Base-by-base conservation (phyloP, 1,140 invertebrate genomes). In the Ditylenchus dipsaci region DNA sequence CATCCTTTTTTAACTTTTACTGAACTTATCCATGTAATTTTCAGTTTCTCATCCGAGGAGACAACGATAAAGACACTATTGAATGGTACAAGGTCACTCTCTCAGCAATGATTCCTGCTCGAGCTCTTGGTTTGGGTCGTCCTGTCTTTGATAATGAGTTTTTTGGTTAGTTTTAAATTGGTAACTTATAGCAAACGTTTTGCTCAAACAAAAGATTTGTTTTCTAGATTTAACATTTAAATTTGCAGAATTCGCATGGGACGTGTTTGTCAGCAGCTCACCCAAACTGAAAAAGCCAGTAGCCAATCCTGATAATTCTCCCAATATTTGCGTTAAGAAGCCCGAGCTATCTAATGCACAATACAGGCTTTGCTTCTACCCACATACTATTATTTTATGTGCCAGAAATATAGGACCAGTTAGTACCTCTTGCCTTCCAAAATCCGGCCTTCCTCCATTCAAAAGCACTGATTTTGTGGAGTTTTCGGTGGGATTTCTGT, bases 91-190 rank as follows among this genome's bases (percentile, higher is more conserved):
- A 49, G 21, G 11, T 38, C 27, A 49, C 57, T 19, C 59, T 70
- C 7, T 69, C 57, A 13, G 68, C 68, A 7, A 58, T 69, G 15
- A 66, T 65, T 33, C 59, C 71, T 17, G 68, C 71, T 21, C 23
- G 71, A 26, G 71, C 71, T n/a, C 47, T 72, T 19, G 33, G 57
- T 59, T 49, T 73, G 9, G 71, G 71, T 19, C 33, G 71, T 7
- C 71, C 71, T n/a, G 71, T 73, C 15, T 62, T 73, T 23, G 15
- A 70, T 21, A 64, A 65, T 57, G 71, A 73, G 53, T 73, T 73
- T 62, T 73, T 73, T 49, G 71, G 67, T 69, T 11, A 27, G 26
- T 7, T 63, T 38, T 45, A 43, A 64, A 23, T 0, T 65, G 5
- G 63, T 30, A 13, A 21, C 21, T 19, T 8, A 67, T 30, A 15